Percentiles rank a stretch among this genome's conserved stretches.
Evolutionary conservation across 2,113 vertebrate species (phyloP).

Genomic region (Apteryx owenii): DNA sequence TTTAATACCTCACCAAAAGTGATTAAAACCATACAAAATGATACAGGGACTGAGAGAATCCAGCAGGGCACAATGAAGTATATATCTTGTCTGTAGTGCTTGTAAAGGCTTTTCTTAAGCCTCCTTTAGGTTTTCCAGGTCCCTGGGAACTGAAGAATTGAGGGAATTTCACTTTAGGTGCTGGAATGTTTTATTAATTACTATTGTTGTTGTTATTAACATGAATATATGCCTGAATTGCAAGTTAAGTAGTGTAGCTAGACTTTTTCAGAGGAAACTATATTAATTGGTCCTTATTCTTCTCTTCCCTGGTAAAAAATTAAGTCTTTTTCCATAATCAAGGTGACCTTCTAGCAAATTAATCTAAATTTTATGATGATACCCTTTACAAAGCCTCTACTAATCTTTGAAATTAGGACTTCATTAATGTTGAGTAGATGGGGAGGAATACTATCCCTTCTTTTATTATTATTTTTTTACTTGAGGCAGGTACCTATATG

Average conservation of each 20-base stretch:
- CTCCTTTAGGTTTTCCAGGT: neutral
- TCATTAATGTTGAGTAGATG: neutral
- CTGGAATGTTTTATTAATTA: neutral
- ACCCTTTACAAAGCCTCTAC: neutral
- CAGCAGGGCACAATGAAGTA: neutral
- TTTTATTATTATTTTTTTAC: neutral
- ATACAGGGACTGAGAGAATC: neutral
- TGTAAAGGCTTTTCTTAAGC: neutral
- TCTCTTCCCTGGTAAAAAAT: neutral
- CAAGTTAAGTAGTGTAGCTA: neutral
- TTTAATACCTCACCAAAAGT: neutral
- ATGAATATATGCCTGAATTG: neutral
- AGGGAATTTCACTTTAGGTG: neutral
- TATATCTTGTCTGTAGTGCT: neutral
- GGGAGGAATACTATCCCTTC: neutral
- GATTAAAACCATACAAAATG: neutral
- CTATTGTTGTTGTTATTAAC: neutral
- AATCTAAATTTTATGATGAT: neutral
- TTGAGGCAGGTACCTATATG: neutral
- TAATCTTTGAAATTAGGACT: conserved; percentile 1
- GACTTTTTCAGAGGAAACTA: neutral
- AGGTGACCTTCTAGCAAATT: neutral
- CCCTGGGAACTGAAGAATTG: neutral
- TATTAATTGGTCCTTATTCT: neutral
- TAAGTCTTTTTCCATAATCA: neutral